Evolutionary conservation across 2,113 vertebrate species (phyloP).

Genomic region (Apeltes quadracus): DNA sequence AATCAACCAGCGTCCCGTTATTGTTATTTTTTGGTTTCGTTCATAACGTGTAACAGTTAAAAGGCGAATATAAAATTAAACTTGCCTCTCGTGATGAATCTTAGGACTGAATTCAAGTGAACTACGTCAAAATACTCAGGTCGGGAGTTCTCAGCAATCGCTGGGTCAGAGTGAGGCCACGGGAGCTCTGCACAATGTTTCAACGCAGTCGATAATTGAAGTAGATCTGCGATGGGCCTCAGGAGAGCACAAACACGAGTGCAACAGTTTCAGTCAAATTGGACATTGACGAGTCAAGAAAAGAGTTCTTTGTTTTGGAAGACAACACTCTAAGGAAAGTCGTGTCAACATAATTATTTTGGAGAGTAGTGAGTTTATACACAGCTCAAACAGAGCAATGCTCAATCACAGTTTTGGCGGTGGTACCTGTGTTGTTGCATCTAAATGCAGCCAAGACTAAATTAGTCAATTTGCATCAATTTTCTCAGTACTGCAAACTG

Average conservation of each 20-base stretch:
- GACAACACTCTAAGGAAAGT: conserved; percentile 14
- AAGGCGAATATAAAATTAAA: background rate
- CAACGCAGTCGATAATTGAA: background rate
- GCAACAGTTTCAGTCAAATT: conserved; percentile 20
- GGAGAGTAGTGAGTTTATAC: conserved; percentile 13
- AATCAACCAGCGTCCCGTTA: conserved; percentile 2
- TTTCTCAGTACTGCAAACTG: conserved; percentile 19
- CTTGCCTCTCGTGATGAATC: background rate
- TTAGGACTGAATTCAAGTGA: background rate
- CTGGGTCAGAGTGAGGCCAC: background rate
- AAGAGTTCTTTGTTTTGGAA: conserved; percentile 22
- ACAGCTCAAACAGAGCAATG: conserved; percentile 29
- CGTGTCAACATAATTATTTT: conserved; percentile 27
- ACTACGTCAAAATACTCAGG: background rate
- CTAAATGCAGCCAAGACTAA: conserved; percentile 22
- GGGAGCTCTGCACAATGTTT: background rate
- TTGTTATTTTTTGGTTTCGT: background rate
- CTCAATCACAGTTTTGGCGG: conserved; percentile 38
- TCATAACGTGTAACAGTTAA: background rate
- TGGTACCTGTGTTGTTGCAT: conserved; percentile 11
- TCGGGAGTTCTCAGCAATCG: background rate
- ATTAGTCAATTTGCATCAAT: conserved; percentile 30
- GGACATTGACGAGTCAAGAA: conserved; percentile 1
- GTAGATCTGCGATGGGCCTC: background rate
- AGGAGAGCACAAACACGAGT: conserved; percentile 4